These are phyloP conservation scores for Heliconius aoede DNA, from an alignment of 2,888 invertebrate genomes.

Conservation along the genomic window DNA sequence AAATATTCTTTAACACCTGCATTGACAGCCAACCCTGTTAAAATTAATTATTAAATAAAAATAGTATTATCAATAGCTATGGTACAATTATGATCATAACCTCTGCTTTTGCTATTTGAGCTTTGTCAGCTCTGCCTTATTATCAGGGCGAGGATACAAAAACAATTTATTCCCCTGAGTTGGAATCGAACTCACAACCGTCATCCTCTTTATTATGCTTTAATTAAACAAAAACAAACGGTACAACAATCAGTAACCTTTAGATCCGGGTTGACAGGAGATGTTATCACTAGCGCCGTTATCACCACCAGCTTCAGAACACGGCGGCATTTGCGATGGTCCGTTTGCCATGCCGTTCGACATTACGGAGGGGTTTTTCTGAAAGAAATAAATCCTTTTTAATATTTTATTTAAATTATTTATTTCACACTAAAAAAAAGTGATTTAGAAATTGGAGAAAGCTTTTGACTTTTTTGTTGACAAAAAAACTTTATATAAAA, in stretches of 20 bases:
- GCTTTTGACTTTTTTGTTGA: no score
- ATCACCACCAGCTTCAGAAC: conserved; percentile 68
- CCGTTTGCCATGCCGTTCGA: conserved; percentile 79
- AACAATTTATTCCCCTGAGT: no score
- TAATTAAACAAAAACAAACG: not conserved
- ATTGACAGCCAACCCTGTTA: conserved; percentile 22
- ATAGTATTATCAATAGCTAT: not conserved
- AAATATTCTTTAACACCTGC: conserved; percentile 45
- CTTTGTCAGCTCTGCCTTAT: no score
- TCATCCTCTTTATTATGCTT: not conserved
- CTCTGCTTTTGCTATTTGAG: no score
- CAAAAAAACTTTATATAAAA: no score
- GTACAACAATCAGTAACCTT: conserved; percentile 60
- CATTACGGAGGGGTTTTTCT: conserved; percentile 83
- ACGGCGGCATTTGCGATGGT: conserved; percentile 68
- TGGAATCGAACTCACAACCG: not conserved
- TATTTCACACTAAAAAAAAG: no score
- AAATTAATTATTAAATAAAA: not conserved
- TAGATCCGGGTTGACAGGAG: conserved; percentile 72
- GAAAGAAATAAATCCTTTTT: conserved; percentile 43
- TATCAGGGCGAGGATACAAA: no score
- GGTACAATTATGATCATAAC: not conserved
- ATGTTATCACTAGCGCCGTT: conserved; percentile 50
- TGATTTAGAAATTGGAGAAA: no score
- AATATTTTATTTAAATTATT: not conserved